Base-by-base conservation (phyloP, 2,888 invertebrate genomes). In the Caenorhabditis macrosperma region DNA sequence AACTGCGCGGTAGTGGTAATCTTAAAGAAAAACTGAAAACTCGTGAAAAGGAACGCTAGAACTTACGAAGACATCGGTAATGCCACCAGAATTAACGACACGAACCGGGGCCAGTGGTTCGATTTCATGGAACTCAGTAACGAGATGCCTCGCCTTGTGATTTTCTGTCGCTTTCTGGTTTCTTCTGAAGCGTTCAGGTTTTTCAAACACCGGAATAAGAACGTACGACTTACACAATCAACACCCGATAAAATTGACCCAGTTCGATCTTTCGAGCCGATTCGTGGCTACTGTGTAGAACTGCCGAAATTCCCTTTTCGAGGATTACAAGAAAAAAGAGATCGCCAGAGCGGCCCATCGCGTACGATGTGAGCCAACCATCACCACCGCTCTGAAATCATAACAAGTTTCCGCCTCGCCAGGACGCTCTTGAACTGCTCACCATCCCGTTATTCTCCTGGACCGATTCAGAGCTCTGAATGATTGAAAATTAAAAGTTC, bases 241-340 rank as follows among this genome's bases (percentile, higher is more conserved):
- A 52, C 0, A 75, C 74, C 30, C 17, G 17, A 6, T 24, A 75
- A 52, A 75, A 75, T 1, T 4, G 17, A 0, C 74, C 74, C 0
- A 66, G 17, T 9, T 60, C 15, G 2, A 60, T n/a, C 15, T 41
- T 22, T 24, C 1, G 17, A 10, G n/a, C 15, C 17, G 26, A 7
- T 24, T 24, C 5, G 1, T 15, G 35, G 6, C 5, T 33, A 2
- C 20, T 44, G 4, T n/a, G n/a, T 44, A 57, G n/a, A 17, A 75
- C 44, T 4, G 74, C 74, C 0, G 74, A 50, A 6, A 44, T 30
- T 52, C 74, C 74, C 24, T 52, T 38, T 7, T 75, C 41, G 1
- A 75, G 50, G 7, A 75, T 35, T 4, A 75, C 24, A 24, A 75
- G 59, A 20, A 75, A 75, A 4, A 5, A 26, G 33, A 38, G 33